Percentiles rank a stretch among this genome's conserved stretches.
phyloP scores from a whole-genome alignment of 2,797 vertebrate species.

The Onychomys torridus region DNA sequence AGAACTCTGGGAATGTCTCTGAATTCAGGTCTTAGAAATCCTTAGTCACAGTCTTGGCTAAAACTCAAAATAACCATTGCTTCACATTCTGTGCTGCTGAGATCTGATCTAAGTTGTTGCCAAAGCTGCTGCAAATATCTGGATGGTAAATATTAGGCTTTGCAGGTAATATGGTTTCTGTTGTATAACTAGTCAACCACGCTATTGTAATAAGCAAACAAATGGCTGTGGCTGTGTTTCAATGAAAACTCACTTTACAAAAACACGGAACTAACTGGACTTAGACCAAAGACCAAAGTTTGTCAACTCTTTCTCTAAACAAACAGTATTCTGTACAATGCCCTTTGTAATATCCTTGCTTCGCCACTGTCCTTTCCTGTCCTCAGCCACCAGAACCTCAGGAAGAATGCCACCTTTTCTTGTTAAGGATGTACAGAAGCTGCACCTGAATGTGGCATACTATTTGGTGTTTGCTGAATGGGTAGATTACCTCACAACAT shows the following conservation, averaged over 20 bases:
- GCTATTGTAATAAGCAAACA: neutral
- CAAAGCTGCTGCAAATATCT: neutral
- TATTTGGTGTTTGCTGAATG: neutral
- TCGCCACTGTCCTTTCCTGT: neutral
- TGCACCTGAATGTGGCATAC: neutral
- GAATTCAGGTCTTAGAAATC: neutral
- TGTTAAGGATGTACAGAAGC: neutral
- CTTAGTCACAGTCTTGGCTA: neutral
- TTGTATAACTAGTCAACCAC: neutral
- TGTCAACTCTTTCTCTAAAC: neutral
- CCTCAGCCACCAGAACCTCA: neutral
- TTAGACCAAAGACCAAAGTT: neutral
- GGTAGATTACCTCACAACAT: neutral
- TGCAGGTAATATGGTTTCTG: neutral
- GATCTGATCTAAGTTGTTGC: neutral
- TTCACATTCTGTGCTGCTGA: neutral
- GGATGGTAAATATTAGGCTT: neutral
- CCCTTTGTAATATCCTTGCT: neutral
- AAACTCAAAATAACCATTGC: neutral
- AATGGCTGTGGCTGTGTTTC: neutral
- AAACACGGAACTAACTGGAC: neutral
- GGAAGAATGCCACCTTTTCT: neutral
- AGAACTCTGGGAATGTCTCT: neutral
- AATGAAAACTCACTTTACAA: neutral
- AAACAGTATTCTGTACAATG: neutral